These are phyloP conservation scores for Theretra japonica DNA, from an alignment of 2,888 invertebrate species.

Conservation along the genomic window DNA sequence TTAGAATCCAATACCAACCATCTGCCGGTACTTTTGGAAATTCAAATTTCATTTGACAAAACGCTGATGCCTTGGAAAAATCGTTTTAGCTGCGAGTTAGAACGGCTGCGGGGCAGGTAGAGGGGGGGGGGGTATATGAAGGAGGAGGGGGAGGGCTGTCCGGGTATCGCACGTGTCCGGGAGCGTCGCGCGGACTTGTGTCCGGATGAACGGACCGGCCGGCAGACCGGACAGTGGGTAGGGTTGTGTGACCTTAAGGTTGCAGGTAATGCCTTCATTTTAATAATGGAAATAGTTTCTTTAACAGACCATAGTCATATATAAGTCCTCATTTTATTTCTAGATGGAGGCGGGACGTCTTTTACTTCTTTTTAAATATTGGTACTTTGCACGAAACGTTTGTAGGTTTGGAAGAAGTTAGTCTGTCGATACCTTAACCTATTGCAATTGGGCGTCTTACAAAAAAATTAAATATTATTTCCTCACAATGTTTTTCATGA, in stretches of 20 bases:
- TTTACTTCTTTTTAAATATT: too few species aligned
- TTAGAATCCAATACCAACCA: slow-evolving; percentile 20
- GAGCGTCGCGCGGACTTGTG: slow-evolving; percentile 27
- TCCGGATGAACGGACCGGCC: slow-evolving; percentile 16
- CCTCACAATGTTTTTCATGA: too few species aligned
- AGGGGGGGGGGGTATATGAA: neutral
- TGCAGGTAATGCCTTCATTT: neutral
- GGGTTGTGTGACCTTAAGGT: slow-evolving; percentile 12
- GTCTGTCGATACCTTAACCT: too few species aligned
- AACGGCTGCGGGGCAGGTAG: neutral
- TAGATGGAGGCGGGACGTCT: too few species aligned
- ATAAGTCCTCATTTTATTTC: too few species aligned
- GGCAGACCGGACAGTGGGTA: slow-evolving; percentile 13
- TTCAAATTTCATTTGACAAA: slow-evolving; percentile 26
- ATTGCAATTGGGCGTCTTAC: too few species aligned
- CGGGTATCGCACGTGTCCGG: slow-evolving; percentile 31
- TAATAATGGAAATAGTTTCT: neutral
- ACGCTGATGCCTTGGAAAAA: slow-evolving; percentile 26
- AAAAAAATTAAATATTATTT: too few species aligned
- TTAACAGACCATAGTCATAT: too few species aligned
- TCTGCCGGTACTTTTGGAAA: slow-evolving; percentile 22
- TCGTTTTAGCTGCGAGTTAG: slow-evolving; percentile 26
- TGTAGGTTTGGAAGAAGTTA: too few species aligned
- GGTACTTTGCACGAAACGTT: too few species aligned
- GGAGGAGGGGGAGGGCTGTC: slow-evolving; percentile 9